These are phyloP conservation scores for Protonemura montana DNA, from an alignment of 2,888 invertebrate species.

Conservation along the genomic window DNA sequence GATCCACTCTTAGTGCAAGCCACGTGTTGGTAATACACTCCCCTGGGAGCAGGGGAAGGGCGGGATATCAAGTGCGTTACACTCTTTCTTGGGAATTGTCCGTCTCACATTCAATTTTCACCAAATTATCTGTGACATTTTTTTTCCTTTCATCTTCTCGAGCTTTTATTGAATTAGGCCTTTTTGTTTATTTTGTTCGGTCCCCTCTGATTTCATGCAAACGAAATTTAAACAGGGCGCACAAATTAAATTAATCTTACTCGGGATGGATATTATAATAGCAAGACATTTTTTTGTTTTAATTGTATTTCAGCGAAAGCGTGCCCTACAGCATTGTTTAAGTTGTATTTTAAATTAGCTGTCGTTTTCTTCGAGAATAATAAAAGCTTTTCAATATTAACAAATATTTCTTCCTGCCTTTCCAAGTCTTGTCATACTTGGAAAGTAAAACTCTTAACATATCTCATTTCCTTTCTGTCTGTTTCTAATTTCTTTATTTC, in stretches of 20 bases:
- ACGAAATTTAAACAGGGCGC: background rate
- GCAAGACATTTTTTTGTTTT: background rate
- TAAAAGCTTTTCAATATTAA: slow-evolving; percentile 12
- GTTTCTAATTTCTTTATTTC: slow-evolving; percentile 41
- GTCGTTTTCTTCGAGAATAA: slow-evolving; percentile 7
- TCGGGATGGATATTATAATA: background rate
- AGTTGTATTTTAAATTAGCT: background rate
- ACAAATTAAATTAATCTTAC: background rate
- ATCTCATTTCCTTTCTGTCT: slow-evolving; percentile 42
- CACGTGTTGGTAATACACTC: background rate
- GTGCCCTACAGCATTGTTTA: background rate
- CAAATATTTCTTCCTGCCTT: slow-evolving; percentile 17
- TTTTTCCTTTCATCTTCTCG: background rate
- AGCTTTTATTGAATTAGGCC: background rate
- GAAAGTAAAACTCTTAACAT: slow-evolving; percentile 34
- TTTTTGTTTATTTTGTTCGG: background rate
- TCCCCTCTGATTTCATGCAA: background rate
- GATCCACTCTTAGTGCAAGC: background rate
- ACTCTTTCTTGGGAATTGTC: background rate
- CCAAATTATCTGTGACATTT: slow-evolving; percentile 21
- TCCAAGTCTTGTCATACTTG: slow-evolving; percentile 36
- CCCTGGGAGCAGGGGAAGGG: too few species aligned
- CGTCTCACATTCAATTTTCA: slow-evolving; percentile 18
- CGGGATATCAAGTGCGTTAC: slow-evolving; percentile 16
- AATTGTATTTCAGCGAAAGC: slow-evolving; percentile 2